Base-by-base conservation (phyloP, 1,140 invertebrate species). In the Helicoverpa zea region DNA sequence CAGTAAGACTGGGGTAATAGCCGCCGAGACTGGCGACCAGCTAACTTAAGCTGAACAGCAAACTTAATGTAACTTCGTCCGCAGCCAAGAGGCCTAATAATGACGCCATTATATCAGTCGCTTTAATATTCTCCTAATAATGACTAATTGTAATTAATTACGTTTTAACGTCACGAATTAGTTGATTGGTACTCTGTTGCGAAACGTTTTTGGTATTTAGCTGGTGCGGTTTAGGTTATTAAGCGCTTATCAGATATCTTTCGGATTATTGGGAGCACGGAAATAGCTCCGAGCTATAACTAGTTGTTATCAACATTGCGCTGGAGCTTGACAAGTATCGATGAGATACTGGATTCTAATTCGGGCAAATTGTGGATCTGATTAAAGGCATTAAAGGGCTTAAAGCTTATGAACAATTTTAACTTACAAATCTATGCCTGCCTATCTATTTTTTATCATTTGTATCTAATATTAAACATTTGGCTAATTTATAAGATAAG, bases 61-160 rank as follows among this genome's bases (percentile, higher is more conserved):
- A 87, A 87, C 83, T 88, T 83, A 83, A 84, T 82, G 85, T 80
- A 86, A 87, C 74, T 87, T 83, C 64, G 47, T 29, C 76, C 58
- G 56, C 16, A 74, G 73, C 43, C 82, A 64, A 68, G 76, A 70
- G 59, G 72, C 68, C 63, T 68, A 84, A 88, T 86, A 84, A 83
- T 82, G 79, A 18, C 66, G 59, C 61, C 66, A 66, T 86, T 83
- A 84, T 81, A 77, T 80, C 76, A 61, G 9, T 14, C 29, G 35
- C 54, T 75, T 61, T 75, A 64, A 49, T 61, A 75, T 59, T 43
- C 56, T 49, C 29, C 1, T 61, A 75, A 75, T 75, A 4, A 16
- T 23, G 43, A 75, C 30, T 59, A 70, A 70, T 70, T 29, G 30
- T 35, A 10, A 58, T 43, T 74, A 43, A 47, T 18, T 16, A 47